Evolutionary conservation across 2,113 vertebrate species (phyloP), one percentile per base, ranked within the genome.

Genomic region (Planiliza haematocheilus): DNA sequence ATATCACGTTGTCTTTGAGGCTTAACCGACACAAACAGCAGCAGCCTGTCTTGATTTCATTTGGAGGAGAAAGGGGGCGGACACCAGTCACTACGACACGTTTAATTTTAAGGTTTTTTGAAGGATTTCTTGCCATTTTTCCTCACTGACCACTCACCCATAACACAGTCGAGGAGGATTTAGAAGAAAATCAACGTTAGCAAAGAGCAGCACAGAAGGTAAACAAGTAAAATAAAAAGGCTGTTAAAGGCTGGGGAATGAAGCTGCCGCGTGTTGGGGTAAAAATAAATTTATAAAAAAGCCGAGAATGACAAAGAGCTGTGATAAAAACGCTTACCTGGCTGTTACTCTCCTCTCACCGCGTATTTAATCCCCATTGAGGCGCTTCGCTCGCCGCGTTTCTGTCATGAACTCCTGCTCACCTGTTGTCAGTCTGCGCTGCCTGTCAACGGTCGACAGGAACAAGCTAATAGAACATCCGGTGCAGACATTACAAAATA

Each of bases 381-480:
- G 30, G 4, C 10, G 52, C 21, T 8, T 18, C 3, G 48, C 57
- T 37, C 48, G 0, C 1, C 1, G 34, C 0, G 12, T 24, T 12
- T 11, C 30, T 41, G 8, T 10, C 38, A 5, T 42, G 12, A 70
- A 67, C 57, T 79, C 67, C 1, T 8, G 51, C 36, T 71, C 61
- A 69, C 80, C 83, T 76, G 74, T 73, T 64, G 73, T 68, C 36
- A 20, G 12, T 18, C 14, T 24, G n/a, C n/a, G 4, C 9, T n/a
- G n/a, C 10, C 10, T 0, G 53, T 51, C 12, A 74, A 73, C 2
- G 10, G 9, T 7, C 58, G 24, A 39, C 0, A 7, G 5, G 0
- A 6, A 18, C 5, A 7, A 1, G 3, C 17, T 0, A 14, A 13
- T 10, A 17, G 1, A 3, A 69, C 57, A 0, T 83, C 73, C 70